Base-by-base conservation (phyloP, 1,140 invertebrate genomes). In the Eciton burchellii region DNA sequence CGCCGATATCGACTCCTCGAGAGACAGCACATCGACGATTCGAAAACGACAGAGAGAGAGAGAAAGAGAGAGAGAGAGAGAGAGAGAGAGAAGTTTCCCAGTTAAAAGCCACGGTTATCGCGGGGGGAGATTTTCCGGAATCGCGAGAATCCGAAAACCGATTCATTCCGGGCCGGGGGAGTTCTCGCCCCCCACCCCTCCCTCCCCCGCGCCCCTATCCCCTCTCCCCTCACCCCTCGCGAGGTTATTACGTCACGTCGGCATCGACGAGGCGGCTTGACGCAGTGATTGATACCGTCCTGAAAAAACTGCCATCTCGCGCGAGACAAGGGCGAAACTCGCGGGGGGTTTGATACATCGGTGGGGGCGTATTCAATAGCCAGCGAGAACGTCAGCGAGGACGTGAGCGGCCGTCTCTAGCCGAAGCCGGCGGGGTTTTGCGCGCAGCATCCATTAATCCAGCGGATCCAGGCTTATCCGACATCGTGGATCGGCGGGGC, bases 391-490 rank as follows among this genome's bases (percentile, higher is more conserved):
- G 60, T 49, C 45, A n/a, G 63, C 29, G n/a, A n/a, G n/a, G n/a
- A n/a, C n/a, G n/a, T n/a, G n/a, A n/a, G n/a, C n/a, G n/a, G 35
- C 21, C 63, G 16, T 49, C 63, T 3, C 35, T 5, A 43, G 41
- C 35, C 49, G 35, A n/a, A n/a, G n/a, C n/a, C n/a, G n/a, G n/a
- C 68, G 56, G 63, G 49, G 74, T 77, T 77, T 77, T 68, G 57
- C 43, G 26, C 52, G 26, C 35, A 49, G 66, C 63, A 70, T 70
- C 74, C 63, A 79, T 79, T 70, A 79, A 79, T 70, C 57, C 63
- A 79, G 63, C 24, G 35, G 70, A 79, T 79, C 35, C 74, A 19
- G 63, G 63, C 63, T 79, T 79, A 79, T 79, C 63, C 74, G 47
- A 62, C 29, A 68, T 68, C 63, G 35, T 35, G 43, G 11, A 43